Base-by-base conservation (phyloP, 2,888 invertebrate species). In the Mythimna impura region DNA sequence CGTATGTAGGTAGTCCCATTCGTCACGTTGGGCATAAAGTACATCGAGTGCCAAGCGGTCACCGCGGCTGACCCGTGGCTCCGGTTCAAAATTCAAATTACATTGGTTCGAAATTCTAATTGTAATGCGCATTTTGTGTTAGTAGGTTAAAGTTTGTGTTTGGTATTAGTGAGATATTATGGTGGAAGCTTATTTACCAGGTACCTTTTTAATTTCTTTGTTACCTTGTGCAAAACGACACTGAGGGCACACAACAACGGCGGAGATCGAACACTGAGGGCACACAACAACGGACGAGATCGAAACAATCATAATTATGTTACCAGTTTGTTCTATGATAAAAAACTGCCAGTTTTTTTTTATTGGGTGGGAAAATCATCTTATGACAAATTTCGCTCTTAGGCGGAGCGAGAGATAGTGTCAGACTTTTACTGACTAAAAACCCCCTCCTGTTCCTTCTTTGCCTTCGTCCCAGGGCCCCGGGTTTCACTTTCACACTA, bases 31-130 rank as follows among this genome's bases (percentile, higher is more conserved):
- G 68, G 81, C 63, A 81, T 81, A 81, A 81, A 83, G 76, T 84
- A 84, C 84, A 81, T 75, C 81, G 76, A 76, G 81, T 81, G 84
- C 84, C 84, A 83, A 80, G 83, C 80, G 80, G 80, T 83, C 80
- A 65, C 40, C 52, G 76, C 68, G 76, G 76, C 75, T 81, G 60
- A 71, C 60, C 68, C 71, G 68, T 66, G 80, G 75, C 81, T 58
- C 73, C 80, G 58, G 76, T 80, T 80, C 81, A 60, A 81, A 81
- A 81, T 81, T 81, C 81, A 66, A 81, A 81, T 84, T 81, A 68
- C 75, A 74, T 80, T 57, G 60, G 76, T 71, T 58, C 68, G 57
- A 75, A 83, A 71, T 69, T 80, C 76, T 68, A 81, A 81, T 79
- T 67, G 83, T 71, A 62, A 30, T 60, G 36, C 69, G 40, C 54